Percentiles rank a stretch among this genome's conserved stretches.
These are phyloP conservation scores for Hermetia illucens DNA, from an alignment of 1,140 invertebrate species.

Conservation along the genomic window DNA sequence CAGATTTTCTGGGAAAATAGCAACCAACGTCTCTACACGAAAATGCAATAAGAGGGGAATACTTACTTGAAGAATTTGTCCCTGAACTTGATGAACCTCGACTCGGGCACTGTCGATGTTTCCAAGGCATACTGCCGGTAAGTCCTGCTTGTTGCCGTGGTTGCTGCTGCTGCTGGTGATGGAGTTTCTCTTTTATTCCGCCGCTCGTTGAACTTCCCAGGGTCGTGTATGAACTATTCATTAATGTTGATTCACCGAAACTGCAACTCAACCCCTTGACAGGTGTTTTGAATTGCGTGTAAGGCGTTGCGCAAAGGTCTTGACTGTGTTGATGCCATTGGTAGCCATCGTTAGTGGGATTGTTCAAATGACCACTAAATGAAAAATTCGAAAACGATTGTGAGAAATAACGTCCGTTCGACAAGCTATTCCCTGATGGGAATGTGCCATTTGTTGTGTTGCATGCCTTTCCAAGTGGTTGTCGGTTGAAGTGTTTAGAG, in stretches of 20 bases:
- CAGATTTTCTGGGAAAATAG: too few relatives aligned
- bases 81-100: conserved; percentile 27
- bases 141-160: conserved; percentile 19
- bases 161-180: conserved; percentile 16
- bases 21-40: too few relatives aligned
- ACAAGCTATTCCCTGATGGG: conserved; percentile 5
- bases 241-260: conserved; percentile 3
- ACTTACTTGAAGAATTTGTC: conserved; percentile 29
- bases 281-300: conserved; percentile 17
- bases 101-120: conserved; percentile 28
- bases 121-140: conserved; percentile 29
- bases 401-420: conserved; percentile 22
- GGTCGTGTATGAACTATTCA: conserved; percentile 18
- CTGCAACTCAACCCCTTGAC: conserved; percentile 5
- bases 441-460: conserved; percentile 16
- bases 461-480: conserved; percentile 18
- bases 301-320: conserved; percentile 11
- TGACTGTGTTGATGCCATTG: conserved; percentile 3
- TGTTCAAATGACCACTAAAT: conserved; percentile 10
- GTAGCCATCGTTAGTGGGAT: neutral
- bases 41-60: too few relatives aligned
- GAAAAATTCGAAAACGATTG: conserved; percentile 26
- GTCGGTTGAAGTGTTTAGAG: conserved; percentile 19
- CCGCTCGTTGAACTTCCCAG: conserved; percentile 21
- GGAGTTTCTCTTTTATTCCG: conserved; percentile 18